Evolutionary conservation across 2,797 vertebrate genomes (phyloP), one percentile per base, ranked within the genome.

Genomic region (Eospalax fontanierii): DNA sequence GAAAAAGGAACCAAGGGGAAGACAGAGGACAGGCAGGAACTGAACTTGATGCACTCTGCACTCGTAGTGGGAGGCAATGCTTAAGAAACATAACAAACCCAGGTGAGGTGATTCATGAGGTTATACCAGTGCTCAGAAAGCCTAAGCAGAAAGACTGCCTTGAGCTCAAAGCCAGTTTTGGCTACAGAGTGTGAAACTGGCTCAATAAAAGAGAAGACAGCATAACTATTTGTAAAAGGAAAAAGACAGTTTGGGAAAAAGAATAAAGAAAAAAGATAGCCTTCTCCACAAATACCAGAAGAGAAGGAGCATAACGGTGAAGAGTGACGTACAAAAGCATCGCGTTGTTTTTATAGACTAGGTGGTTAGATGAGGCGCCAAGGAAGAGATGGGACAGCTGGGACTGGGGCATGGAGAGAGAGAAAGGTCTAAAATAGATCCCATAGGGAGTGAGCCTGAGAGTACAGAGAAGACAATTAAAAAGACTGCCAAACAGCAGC

Each of bases 401-500:
- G 95, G 59, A 89, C 80, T 78, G 80, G 88, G 95, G 43, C 80
- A 96, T 21, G 43, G 90, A 79, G 76, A 86, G 78, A 95, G 59
- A 97, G 82, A 81, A 89, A 96, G 91, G 97, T 94, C 96, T 95
- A 95, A 96, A 97, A 97, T 96, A 97, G 94, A 95, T 95, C 96
- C 80, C 94, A 94, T 59, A 63, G 92, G 93, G 94, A 97, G 73
- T 65, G 81, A 95, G 96, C 84, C 85, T 79, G 87, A 65, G 92
- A 96, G 91, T 93, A 93, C 95, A 96, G 95, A 93, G 96, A 96
- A 97, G 95, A 97, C 95, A 96, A 97, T 97, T 97, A 96, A 96
- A 97, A 95, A 94, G 94, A 89, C 96, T 97, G 96, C 96, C 97
- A 97, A 96, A 96, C 86, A 96, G 96, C 96, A 97, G 91, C 74